Percentiles rank a stretch among this genome's conserved stretches.
phyloP scores from a whole-genome alignment of 2,113 vertebrate species.

The Setophaga coronata region DNA sequence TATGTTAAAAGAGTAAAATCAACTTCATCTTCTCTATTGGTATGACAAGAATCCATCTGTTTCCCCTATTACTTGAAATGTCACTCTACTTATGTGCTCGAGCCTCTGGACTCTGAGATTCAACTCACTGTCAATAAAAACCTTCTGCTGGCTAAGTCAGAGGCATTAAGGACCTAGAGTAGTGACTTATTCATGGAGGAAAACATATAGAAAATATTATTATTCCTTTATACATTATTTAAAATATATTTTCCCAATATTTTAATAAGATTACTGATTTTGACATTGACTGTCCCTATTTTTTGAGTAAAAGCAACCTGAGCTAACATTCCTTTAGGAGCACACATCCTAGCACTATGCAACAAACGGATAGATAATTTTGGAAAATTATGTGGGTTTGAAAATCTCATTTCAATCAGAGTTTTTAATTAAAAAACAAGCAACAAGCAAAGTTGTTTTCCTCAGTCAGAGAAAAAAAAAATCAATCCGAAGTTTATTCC shows the following conservation, averaged over 20 bases:
- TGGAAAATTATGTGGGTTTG: neutral
- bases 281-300: neutral
- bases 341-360: neutral
- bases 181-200: neutral
- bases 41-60: neutral
- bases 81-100: neutral
- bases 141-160: neutral
- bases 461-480: neutral
- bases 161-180: neutral
- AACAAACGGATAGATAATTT: neutral
- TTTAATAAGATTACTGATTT: neutral
- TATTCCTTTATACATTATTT: neutral
- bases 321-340: neutral
- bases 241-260: neutral
- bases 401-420: neutral
- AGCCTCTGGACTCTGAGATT: neutral
- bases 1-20: neutral
- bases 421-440: slow-evolving; percentile 36
- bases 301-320: neutral
- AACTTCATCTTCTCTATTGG: neutral
- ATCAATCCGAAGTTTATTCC: slow-evolving; percentile 3
- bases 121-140: neutral
- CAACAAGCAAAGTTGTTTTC: neutral
- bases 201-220: neutral
- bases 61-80: neutral